Base-by-base conservation (phyloP, 2,888 invertebrate species). In the Apotomis betuletana region DNA sequence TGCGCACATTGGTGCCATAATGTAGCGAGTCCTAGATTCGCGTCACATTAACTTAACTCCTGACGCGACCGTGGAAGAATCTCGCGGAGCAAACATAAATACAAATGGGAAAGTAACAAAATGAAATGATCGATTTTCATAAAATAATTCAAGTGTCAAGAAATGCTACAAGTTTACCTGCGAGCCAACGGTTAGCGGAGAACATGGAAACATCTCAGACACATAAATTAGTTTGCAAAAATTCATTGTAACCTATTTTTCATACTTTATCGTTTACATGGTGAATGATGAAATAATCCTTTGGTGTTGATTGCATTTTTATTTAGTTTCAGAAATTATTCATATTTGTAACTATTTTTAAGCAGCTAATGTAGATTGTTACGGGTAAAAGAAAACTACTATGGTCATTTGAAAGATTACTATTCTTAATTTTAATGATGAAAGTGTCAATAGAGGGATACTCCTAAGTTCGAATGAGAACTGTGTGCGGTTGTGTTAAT, bases 1-100 rank as follows among this genome's bases (percentile, higher is more conserved):
- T 87, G 90, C 87, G 90, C 86, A 76, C 75, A 74, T 77, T 77
- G 86, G 86, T 80, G 36, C 49, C 5, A 44, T 79, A 72, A 75
- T 91, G 63, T 91, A 77, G 90, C 91, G 90, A 90, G 86, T 13
- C 9, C 49, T 74, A 76, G 77, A 85, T 89, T 86, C 86, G 83
- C 85, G 81, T 77, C 78, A 75, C 75, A 60, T 71, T 41, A 3
- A 46, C 75, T 73, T 4, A 59, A 27, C 4, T 65, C 27, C 74
- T 76, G 80, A 80, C 79, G 80, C 79, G 83, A 61, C 85, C 83
- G 83, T 84, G 74, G 64, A 51, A 74, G 67, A 51, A 46, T 70
- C 86, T 85, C 86, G 87, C 87, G 75, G 63, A 46, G 61, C 36
- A 36, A 73, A 61, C 10, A 27, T 55, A 55, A 59, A 70, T 12